These are phyloP conservation scores for Lordiphosa clarofinis DNA, from an alignment of 1,140 invertebrate species.

Conservation along the genomic window DNA sequence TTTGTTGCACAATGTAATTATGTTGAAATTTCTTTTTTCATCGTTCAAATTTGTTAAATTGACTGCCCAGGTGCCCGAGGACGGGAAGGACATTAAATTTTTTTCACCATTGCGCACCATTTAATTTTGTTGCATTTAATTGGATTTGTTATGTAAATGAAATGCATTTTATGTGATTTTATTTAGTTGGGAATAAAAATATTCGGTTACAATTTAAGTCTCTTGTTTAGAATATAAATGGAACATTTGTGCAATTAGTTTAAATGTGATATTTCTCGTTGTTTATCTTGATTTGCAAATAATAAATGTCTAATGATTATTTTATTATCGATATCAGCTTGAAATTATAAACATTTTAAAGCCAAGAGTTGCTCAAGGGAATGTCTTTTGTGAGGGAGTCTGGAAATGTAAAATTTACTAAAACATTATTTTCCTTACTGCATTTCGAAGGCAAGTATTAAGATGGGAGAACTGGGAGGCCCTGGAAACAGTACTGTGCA, in stretches of 20 bases:
- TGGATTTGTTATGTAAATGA: slow-evolving; percentile 56
- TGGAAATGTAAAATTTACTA: no score
- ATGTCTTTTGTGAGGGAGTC: no score
- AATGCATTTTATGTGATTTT: slow-evolving; percentile 37
- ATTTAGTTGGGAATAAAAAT: slow-evolving; percentile 4
- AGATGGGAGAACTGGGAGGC: no score
- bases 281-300: slow-evolving; percentile 3
- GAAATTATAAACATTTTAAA: no score
- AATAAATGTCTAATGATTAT: background rate
- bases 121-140: slow-evolving; percentile 50
- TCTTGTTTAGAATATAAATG: slow-evolving; percentile 5
- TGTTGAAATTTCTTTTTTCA: slow-evolving; percentile 18
- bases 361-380: no score
- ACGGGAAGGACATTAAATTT: background rate
- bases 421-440: no score
- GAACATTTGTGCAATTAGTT: slow-evolving; percentile 1
- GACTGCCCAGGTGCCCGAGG: slow-evolving; percentile 15
- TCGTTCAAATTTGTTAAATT: slow-evolving; percentile 35
- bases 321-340: background rate
- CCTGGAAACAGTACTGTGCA: no score
- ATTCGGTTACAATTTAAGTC: background rate
- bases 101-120: slow-evolving; percentile 30
- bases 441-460: no score
- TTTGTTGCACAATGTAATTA: slow-evolving; percentile 56
- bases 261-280: background rate